phyloP scores from a whole-genome alignment of 2,113 vertebrate species.

The Paramormyrops kingsleyae region DNA sequence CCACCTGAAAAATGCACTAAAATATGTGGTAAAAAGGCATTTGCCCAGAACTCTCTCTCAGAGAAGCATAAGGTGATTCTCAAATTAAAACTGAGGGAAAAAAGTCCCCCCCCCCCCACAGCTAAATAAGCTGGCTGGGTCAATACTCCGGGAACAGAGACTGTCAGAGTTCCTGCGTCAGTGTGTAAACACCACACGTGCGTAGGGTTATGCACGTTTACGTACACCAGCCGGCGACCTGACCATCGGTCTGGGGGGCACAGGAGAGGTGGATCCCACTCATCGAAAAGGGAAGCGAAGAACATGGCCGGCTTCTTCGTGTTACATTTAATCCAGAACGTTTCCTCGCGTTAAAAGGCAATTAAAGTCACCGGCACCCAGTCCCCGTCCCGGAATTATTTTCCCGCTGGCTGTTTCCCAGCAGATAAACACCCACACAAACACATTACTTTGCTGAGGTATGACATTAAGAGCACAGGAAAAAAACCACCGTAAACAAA shows the following conservation, averaged over 20 bases:
- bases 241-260: neutral
- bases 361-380: neutral
- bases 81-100: conserved; percentile 14
- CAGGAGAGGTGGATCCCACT: neutral
- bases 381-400: neutral
- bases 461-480: conserved; percentile 15
- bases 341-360: neutral
- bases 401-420: neutral
- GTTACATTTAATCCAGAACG: neutral
- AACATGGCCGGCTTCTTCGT: neutral
- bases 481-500: conserved; percentile 28
- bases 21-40: neutral
- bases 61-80: neutral
- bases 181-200: conserved; percentile 13
- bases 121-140: conserved; percentile 10
- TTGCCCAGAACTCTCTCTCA: neutral
- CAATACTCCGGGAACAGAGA: conserved; percentile 15
- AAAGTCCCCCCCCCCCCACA: neutral
- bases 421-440: conserved; percentile 17
- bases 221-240: neutral
- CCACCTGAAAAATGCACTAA: neutral
- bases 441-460: conserved; percentile 23
- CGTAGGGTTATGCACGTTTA: neutral
- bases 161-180: neutral
- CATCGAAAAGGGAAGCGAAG: neutral